A percentile compares a stretch with the other conserved stretches of the same genome.
These are phyloP conservation scores for Rhagologus leucostigma DNA, from an alignment of 2,113 vertebrate genomes.

Conservation along the genomic window DNA sequence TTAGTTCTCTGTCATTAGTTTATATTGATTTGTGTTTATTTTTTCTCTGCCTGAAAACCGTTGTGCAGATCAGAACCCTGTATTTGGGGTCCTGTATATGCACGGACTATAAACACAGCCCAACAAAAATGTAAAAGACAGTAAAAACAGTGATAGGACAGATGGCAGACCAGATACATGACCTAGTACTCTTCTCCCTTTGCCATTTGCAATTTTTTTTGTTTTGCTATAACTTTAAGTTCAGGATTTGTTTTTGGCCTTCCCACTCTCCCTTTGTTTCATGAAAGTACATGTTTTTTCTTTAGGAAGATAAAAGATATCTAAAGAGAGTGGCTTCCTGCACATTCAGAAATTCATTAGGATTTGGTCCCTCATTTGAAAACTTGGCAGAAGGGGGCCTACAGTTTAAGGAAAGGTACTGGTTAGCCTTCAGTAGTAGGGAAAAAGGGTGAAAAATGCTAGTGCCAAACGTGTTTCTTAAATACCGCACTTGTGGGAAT, in stretches of 20 bases:
- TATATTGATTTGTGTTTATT: neutral
- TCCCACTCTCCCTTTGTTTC: neutral
- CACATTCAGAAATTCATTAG: neutral
- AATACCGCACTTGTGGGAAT: neutral
- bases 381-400: fast-evolving
- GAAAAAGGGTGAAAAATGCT: neutral
- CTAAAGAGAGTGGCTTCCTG: neutral
- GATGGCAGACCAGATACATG: neutral
- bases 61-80: neutral
- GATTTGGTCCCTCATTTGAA: neutral
- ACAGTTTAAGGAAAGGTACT: neutral
- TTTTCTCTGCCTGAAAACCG: neutral
- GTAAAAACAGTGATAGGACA: neutral
- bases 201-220: neutral
- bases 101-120: neutral
- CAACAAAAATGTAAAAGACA: neutral
- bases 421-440: neutral
- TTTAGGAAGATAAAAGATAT: neutral
- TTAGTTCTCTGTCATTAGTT: neutral
- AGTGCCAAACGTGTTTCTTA: neutral
- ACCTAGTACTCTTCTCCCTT: neutral
- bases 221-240: neutral
- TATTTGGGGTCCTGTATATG: neutral
- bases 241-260: neutral
- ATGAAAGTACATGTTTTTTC: neutral